Percentiles rank a stretch among this genome's conserved stretches.
Conservation (phyloP, 2,888 invertebrate genomes). For the Agrotis exclamationis region DNA sequence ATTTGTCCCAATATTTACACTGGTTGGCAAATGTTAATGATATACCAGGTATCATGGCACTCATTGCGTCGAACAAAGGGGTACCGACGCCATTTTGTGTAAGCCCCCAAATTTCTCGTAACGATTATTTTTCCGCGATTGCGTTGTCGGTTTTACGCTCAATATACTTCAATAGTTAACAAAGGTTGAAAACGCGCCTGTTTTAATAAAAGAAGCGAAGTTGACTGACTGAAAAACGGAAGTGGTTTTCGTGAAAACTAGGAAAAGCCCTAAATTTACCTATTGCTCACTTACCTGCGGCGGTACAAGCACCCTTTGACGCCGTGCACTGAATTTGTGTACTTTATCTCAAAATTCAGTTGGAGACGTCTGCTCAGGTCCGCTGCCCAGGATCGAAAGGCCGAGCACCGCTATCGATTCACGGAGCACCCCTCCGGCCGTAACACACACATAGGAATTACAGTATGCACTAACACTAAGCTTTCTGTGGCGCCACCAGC, state of each 20-base stretch:
- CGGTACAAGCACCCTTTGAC: neutral
- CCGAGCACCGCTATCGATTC: conserved; percentile 25
- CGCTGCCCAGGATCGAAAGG: conserved; percentile 21
- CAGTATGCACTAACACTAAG: conserved; percentile 29
- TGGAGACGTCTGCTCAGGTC: conserved; percentile 14
- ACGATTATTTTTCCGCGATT: too few relatives aligned
- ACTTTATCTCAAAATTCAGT: neutral
- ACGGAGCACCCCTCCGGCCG: neutral
- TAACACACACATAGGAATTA: conserved; percentile 26
- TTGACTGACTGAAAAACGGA: neutral
- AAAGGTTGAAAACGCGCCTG: neutral
- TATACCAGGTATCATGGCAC: too few relatives aligned
- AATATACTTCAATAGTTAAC: neutral
- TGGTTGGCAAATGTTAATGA: too few relatives aligned
- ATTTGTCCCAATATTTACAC: too few relatives aligned
- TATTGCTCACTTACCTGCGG: conserved; percentile 4
- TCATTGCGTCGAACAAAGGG: too few relatives aligned
- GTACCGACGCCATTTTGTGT: too few relatives aligned
- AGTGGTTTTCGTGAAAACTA: neutral
- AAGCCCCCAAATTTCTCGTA: too few relatives aligned
- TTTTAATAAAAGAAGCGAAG: neutral
- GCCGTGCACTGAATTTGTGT: conserved; percentile 9
- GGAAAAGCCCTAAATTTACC: neutral
- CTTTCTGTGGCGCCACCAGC: neutral
- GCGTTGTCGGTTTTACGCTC: neutral